Conservation (phyloP, 2,113 vertebrate genomes). For the Rhineura floridana region DNA sequence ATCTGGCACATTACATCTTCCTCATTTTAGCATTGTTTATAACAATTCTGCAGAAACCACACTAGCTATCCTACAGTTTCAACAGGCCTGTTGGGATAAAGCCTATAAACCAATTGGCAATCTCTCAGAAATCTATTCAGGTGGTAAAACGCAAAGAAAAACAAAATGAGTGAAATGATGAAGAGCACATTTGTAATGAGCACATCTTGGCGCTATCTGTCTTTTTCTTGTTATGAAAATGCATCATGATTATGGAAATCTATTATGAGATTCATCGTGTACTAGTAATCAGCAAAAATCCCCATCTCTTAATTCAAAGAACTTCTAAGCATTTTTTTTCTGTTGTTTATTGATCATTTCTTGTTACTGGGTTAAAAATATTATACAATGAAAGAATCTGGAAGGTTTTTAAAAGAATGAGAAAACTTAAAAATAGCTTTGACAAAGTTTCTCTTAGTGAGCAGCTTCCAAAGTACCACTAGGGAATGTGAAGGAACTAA, state of each 20-base stretch:
- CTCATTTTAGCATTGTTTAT: slow-evolving; percentile 46
- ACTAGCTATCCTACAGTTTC: slow-evolving; percentile 4
- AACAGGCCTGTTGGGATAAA: slow-evolving; percentile 35
- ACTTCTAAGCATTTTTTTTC: slow-evolving; percentile 49
- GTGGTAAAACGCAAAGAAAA: slow-evolving; percentile 45
- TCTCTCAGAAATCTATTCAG: slow-evolving; percentile 29
- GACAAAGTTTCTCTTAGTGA: neutral
- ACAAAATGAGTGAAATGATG: slow-evolving; percentile 55
- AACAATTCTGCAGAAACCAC: slow-evolving; percentile 46
- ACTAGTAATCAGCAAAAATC: slow-evolving; percentile 54
- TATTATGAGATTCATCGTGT: neutral
- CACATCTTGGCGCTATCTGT: slow-evolving; percentile 23
- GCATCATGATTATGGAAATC: slow-evolving; percentile 11
- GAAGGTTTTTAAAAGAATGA: slow-evolving; percentile 27
- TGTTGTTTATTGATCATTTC: slow-evolving; percentile 58
- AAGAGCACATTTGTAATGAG: slow-evolving; percentile 40
- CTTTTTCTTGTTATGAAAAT: slow-evolving; percentile 29
- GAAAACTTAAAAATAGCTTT: neutral
- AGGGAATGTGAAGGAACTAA: too few species aligned
- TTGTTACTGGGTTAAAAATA: slow-evolving; percentile 43
- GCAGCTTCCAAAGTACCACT: too few species aligned
- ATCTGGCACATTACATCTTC: slow-evolving; percentile 50
- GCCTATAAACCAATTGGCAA: slow-evolving; percentile 31
- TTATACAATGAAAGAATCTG: slow-evolving; percentile 31
- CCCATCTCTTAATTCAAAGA: slow-evolving; percentile 59